Base-by-base conservation (phyloP, 2,888 invertebrate genomes). In the Apamea anceps region DNA sequence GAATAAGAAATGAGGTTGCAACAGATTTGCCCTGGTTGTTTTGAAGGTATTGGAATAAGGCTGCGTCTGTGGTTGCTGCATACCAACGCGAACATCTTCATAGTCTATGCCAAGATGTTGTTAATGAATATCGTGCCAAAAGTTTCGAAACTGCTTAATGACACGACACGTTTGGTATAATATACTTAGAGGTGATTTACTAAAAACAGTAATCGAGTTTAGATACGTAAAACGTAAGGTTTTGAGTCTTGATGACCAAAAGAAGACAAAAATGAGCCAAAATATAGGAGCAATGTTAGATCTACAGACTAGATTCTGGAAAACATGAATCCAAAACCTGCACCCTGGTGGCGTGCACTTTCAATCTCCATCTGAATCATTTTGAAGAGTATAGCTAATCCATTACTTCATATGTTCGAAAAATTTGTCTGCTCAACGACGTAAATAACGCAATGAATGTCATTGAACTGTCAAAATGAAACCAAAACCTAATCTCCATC, bases 1-100 rank as follows among this genome's bases (percentile, higher is more conserved):
- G 86, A 82, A 85, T 84, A 80, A 77, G 63, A 81, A 73, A 84
- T 85, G 71, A 81, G 77, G 60, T 86, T 84, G 70, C 81, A 73
- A 85, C 68, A 85, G 78, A 75, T 75, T 67, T 74, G 86, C 75
- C 81, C 77, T 51, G 73, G 48, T 86, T 85, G 28, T 73, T 73
- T 75, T 42, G 62, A 80, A 85, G 83, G 79, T 32, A 57, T 21
- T 13, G 25, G 63, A 75, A 74, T 68, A 73, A 71, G 65, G 72
- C 74, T 72, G 51, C 60, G 54, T 77, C 71, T 85, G 45, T 28
- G 13, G 42, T 21, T 48, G 72, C 32, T 73, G 42, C 80, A 81
- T 84, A 65, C 74, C 63, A 72, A 79, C 21, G 42, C 63, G 66
- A 57, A 28, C 45, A 32, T 74, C 72, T 86, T 67, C 68, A 73